Percentiles rank a stretch among this genome's conserved stretches.
These are phyloP conservation scores for Crossocerus cetratus DNA, from an alignment of 2,888 invertebrate genomes.

Conservation along the genomic window DNA sequence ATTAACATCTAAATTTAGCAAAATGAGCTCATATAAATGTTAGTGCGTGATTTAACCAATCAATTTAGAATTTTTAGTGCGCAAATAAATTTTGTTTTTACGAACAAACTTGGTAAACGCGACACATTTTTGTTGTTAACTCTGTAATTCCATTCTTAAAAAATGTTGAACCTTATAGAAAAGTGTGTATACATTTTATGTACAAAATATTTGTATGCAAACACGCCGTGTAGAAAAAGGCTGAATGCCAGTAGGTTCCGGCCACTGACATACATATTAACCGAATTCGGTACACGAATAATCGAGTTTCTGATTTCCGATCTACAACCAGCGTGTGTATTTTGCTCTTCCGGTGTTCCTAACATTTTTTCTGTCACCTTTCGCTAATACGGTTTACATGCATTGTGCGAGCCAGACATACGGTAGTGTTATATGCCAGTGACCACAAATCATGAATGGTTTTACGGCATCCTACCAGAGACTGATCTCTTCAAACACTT, in stretches of 20 bases:
- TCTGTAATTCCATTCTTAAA: background rate
- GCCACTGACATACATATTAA: background rate
- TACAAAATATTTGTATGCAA: background rate
- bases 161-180: background rate
- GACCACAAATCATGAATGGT: conserved; percentile 34
- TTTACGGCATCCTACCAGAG: conserved; percentile 7
- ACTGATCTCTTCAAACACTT: background rate
- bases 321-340: background rate
- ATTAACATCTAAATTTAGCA: no score
- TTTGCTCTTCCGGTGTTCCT: background rate
- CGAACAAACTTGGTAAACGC: background rate
- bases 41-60: no score
- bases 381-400: conserved; percentile 8
- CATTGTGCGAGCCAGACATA: conserved; percentile 18
- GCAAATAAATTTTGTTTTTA: no score
- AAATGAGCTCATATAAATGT: no score
- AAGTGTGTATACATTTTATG: background rate
- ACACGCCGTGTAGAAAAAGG: background rate
- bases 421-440: conserved; percentile 29
- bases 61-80: no score
- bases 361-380: no score
- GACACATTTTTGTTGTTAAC: background rate
- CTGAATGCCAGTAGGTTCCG: background rate
- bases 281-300: conserved; percentile 9
- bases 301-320: background rate